Conservation (phyloP, 2,888 invertebrate genomes). For the Tanytarsus gracilentus region DNA sequence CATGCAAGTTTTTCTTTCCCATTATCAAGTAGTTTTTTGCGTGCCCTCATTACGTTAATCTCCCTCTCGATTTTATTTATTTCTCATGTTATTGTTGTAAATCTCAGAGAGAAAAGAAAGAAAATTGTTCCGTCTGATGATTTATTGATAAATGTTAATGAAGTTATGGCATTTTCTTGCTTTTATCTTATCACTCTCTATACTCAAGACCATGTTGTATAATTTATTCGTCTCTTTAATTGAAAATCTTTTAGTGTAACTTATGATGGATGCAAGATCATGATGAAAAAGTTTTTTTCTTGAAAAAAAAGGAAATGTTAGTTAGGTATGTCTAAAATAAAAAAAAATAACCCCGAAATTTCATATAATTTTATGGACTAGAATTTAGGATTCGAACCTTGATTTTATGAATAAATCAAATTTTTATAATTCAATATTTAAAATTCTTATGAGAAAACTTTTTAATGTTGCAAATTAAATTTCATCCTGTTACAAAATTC, state of each 20-base stretch:
- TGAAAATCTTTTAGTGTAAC: neutral
- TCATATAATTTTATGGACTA: no score
- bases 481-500: neutral
- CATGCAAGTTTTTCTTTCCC: constrained; percentile 16
- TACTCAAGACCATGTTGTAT: neutral
- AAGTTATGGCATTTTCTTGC: constrained; percentile 19
- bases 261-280: no score
- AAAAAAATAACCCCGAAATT: no score
- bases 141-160: constrained; percentile 27
- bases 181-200: constrained; percentile 10
- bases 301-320: no score
- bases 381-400: no score
- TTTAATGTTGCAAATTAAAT: neutral
- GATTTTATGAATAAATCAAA: no score
- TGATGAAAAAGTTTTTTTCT: no score
- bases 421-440: no score
- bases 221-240: constrained; percentile 23
- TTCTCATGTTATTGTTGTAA: neutral
- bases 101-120: neutral
- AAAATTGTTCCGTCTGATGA: constrained; percentile 17
- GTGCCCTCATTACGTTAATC: constrained; percentile 25
- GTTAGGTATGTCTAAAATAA: no score
- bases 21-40: constrained; percentile 25
- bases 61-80: neutral
- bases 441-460: no score